Conservation (phyloP, 1,140 invertebrate species). For the Zaprionus capensis region DNA sequence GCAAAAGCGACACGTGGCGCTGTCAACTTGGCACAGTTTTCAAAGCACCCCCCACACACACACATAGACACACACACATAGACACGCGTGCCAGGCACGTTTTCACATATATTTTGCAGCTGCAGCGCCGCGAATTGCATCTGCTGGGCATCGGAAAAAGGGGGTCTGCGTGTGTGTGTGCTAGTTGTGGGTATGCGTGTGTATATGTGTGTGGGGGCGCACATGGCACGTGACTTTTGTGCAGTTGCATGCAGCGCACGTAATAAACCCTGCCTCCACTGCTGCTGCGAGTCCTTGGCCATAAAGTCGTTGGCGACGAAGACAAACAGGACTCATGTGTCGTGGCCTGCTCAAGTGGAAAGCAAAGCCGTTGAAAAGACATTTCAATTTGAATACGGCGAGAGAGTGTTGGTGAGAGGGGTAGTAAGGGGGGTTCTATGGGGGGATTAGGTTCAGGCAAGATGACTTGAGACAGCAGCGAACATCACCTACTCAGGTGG, state of each 20-base stretch:
- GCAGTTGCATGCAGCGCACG: slow-evolving; percentile 74
- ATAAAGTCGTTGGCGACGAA: slow-evolving; percentile 71
- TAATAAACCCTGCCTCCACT: slow-evolving; percentile 66
- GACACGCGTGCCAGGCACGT: slow-evolving; percentile 62
- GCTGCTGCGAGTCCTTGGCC: slow-evolving; percentile 58
- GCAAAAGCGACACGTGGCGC: slow-evolving; percentile 44
- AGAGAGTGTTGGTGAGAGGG: background rate
- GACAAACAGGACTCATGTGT: slow-evolving; percentile 82
- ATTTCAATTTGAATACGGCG: slow-evolving; percentile 77
- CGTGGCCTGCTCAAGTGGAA: slow-evolving; percentile 75
- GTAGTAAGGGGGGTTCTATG: background rate
- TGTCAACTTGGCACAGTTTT: slow-evolving; percentile 79
- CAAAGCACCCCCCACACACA: slow-evolving; percentile 24
- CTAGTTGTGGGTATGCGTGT: slow-evolving; percentile 16
- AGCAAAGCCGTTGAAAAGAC: slow-evolving; percentile 82
- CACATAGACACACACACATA: slow-evolving; percentile 8
- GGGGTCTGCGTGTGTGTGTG: background rate
- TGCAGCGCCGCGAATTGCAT: slow-evolving; percentile 40
- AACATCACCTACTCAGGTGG: slow-evolving; percentile 46
- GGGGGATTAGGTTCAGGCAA: background rate
- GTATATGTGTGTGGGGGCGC: slow-evolving; percentile 8
- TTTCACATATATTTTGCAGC: slow-evolving; percentile 52
- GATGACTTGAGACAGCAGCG: slow-evolving; percentile 8
- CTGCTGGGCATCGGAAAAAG: slow-evolving; percentile 6
- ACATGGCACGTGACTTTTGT: slow-evolving; percentile 76